Conservation (phyloP, 2,113 vertebrate species). For the Manacus vitellinus region DNA sequence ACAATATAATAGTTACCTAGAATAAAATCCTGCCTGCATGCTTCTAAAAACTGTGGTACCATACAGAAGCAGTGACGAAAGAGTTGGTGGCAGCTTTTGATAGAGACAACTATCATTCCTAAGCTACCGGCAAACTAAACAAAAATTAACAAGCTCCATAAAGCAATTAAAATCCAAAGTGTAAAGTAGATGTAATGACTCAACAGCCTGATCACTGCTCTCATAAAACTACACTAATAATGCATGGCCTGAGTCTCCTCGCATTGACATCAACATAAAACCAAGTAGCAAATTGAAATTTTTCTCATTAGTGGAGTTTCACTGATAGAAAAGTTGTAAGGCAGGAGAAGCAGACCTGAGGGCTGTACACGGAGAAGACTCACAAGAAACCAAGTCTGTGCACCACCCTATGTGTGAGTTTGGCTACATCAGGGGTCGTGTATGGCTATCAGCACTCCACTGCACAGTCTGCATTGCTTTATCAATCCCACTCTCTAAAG, state of each 20-base stretch:
- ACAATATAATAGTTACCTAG: neutral
- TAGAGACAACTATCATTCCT: neutral
- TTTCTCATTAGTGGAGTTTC: neutral
- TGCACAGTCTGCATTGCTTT: neutral
- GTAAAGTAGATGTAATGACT: slow-evolving; percentile 38
- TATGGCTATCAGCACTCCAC: fast-evolving
- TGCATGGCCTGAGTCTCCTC: neutral
- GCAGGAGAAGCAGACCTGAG: neutral
- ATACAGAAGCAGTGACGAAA: neutral
- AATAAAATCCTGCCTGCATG: slow-evolving; percentile 19
- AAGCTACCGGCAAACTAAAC: slow-evolving; percentile 6
- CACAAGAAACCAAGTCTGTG: neutral
- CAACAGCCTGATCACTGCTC: neutral
- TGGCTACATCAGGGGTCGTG: neutral
- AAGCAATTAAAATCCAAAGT: slow-evolving; percentile 52
- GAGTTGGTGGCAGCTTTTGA: neutral
- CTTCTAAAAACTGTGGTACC: slow-evolving; percentile 5
- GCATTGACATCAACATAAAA: neutral
- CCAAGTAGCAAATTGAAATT: neutral
- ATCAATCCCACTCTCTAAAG: neutral
- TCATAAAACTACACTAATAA: slow-evolving; percentile 27
- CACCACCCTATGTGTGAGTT: too few species aligned
- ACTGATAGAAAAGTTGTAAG: neutral
- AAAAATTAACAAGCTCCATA: slow-evolving; percentile 49
- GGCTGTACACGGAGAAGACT: neutral